Percentiles rank a stretch among this genome's conserved stretches.
phyloP scores from a whole-genome alignment of 2,888 invertebrate species.

The Clostera curtula region DNA sequence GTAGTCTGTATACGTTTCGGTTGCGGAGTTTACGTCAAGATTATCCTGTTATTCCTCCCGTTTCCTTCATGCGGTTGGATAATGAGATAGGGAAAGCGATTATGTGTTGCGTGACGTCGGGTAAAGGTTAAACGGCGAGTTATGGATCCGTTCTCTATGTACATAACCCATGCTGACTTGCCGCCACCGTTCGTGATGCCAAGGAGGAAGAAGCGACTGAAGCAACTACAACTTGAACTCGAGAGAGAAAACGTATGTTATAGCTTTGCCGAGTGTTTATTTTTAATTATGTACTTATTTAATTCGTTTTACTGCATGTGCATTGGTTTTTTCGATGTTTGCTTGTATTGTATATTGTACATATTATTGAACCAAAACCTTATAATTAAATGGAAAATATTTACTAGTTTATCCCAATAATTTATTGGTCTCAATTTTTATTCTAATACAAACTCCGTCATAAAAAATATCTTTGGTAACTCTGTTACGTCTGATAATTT shows the following conservation, averaged over 20 bases:
- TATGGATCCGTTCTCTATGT: slow-evolving; percentile 67
- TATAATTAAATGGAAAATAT: no score
- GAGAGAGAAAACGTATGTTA: slow-evolving; percentile 39
- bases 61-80: slow-evolving; percentile 27
- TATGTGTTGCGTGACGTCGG: slow-evolving; percentile 25
- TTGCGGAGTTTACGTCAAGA: slow-evolving; percentile 40
- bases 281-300: slow-evolving; percentile 24
- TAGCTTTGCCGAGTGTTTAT: slow-evolving; percentile 18
- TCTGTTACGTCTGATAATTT: no score
- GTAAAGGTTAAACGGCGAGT: slow-evolving; percentile 19
- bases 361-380: no score
- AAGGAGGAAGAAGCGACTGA: slow-evolving; percentile 61
- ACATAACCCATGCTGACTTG: slow-evolving; percentile 56
- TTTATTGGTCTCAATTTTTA: no score
- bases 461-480: no score
- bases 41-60: slow-evolving; percentile 39
- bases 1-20: slow-evolving; percentile 34
- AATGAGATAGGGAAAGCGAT: slow-evolving; percentile 32
- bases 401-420: no score
- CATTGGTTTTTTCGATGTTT: slow-evolving; percentile 11
- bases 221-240: slow-evolving; percentile 53
- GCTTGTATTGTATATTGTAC: no score
- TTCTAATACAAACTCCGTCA: no score
- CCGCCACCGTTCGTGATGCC: slow-evolving; percentile 61
- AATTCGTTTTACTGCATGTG: slow-evolving; percentile 24